Base-by-base conservation (phyloP, 2,888 invertebrate genomes). In the Tenthredo mesomela region DNA sequence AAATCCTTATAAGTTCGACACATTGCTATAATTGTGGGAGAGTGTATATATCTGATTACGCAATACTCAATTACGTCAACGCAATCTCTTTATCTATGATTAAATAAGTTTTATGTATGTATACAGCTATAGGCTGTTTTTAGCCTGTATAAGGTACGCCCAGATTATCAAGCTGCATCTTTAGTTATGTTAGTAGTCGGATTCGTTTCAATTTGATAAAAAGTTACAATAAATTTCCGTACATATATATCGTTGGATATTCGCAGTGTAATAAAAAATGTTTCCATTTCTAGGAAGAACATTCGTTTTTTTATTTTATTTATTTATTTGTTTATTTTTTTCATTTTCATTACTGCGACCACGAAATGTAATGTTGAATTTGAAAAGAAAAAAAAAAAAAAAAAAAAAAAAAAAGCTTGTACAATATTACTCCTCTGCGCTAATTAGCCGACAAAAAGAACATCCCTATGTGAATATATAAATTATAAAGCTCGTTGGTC, bases 91-190 rank as follows among this genome's bases (percentile, higher is more conserved):
- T 61, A 65, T 82, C 67, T 47, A 15, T n/a, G 82, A 82, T 82
- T 82, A 67, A 82, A 82, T 67, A 70, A 47, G 61, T 15, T 61
- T 65, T 61, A 65, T 80, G 18, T 54, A 71, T 10, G 15, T 25
- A 37, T 12, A 15, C 7, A n/a, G n/a, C 15, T 25, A 29, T 65
- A 65, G 65, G 21, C 18, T 89, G 88, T 90, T n/a, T n/a, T n/a
- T 21, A 65, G 65, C 9, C 18, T 89, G 88, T 90, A 12, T 90
- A 12, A 61, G 61, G 25, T 61, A 61, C 61, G 61, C 61, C 61
- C 61, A 61, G 15, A 80, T 54, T 37, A 33, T 80, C 29, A 54
- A 78, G 54, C 50, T 18, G 21, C 25, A 61, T 61, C 61, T 61
- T 25, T 61, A 25, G 25, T 25, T 61, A 9, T 61, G n/a, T 25